Percentiles rank a stretch among this genome's conserved stretches.
Evolutionary conservation across 2,888 invertebrate species (phyloP).

Genomic region (Punctoribates punctum): DNA sequence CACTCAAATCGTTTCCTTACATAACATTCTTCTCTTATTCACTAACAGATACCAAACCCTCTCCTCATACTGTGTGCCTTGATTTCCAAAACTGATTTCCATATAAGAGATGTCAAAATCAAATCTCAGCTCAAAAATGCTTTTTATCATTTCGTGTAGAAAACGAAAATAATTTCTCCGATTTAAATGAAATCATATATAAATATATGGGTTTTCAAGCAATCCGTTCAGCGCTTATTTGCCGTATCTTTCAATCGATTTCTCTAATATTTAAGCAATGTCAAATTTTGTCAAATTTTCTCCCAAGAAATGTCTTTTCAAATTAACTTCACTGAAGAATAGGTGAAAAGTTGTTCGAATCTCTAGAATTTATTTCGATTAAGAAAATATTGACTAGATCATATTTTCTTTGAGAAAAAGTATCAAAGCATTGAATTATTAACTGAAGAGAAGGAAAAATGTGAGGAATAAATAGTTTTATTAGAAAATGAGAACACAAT

Average conservation of each 20-base stretch:
- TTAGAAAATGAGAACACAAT: background rate
- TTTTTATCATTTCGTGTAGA: background rate
- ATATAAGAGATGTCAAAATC: constrained; percentile 31
- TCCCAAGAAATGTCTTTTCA: too few species aligned
- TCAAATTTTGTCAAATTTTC: too few species aligned
- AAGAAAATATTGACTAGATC: too few species aligned
- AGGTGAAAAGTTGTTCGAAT: too few species aligned
- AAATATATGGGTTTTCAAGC: background rate
- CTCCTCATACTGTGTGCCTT: background rate
- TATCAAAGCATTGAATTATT: background rate
- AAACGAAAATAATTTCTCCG: background rate
- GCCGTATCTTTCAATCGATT: too few species aligned
- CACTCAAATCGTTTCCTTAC: constrained; percentile 11
- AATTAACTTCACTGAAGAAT: too few species aligned
- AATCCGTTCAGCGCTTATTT: too few species aligned
- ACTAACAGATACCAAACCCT: background rate
- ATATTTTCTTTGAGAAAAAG: background rate
- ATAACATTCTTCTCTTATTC: background rate
- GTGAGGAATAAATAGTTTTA: background rate
- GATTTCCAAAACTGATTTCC: constrained; percentile 16
- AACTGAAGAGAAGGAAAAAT: background rate
- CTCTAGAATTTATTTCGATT: too few species aligned
- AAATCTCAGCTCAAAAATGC: constrained; percentile 10
- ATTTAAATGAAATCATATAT: constrained; percentile 14
- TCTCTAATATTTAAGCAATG: too few species aligned